Percentiles rank a stretch among this genome's conserved stretches.
These are phyloP conservation scores for Argyra leucocephala DNA, from an alignment of 2,888 invertebrate genomes.

Conservation along the genomic window DNA sequence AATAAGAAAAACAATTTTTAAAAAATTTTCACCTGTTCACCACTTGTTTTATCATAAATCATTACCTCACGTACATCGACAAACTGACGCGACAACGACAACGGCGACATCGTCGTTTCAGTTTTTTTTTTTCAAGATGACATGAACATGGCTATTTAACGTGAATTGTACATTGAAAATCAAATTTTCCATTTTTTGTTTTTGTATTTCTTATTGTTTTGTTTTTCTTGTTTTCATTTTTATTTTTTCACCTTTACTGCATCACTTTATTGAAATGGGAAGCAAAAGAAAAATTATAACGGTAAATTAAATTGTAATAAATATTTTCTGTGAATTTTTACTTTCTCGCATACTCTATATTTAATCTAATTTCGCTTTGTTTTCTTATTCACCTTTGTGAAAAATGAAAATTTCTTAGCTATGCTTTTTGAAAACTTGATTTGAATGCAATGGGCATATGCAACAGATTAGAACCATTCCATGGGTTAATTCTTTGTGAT, in stretches of 20 bases:
- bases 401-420: background rate
- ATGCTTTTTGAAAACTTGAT: background rate
- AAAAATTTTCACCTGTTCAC: background rate
- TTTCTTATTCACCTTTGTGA: no score
- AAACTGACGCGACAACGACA: background rate
- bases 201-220: no score
- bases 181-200: no score
- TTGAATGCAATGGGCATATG: background rate
- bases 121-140: no score
- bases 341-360: background rate
- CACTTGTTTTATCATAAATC: constrained; percentile 3
- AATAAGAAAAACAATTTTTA: background rate
- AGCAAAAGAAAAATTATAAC: background rate
- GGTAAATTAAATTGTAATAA: background rate
- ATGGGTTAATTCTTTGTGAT: no score
- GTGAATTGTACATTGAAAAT: no score
- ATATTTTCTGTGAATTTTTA: background rate
- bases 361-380: no score
- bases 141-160: no score
- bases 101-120: no score
- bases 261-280: background rate
- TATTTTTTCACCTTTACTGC: background rate
- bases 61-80: background rate
- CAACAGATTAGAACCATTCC: no score
- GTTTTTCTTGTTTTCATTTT: no score